These are phyloP conservation scores for Sebastes goodei DNA, from an alignment of 2,797 vertebrate species.

Conservation along the genomic window DNA sequence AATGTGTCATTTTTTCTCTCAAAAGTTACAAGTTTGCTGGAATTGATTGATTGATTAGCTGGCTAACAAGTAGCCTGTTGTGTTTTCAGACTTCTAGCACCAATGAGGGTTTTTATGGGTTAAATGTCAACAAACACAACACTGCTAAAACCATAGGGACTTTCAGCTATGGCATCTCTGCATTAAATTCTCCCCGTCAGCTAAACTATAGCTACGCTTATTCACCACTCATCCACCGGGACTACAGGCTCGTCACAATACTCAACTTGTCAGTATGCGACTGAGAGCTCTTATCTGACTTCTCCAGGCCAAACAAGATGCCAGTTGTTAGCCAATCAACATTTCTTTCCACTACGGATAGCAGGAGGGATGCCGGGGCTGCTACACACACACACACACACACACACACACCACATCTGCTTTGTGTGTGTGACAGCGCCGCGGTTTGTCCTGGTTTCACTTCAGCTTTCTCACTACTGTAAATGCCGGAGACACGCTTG, in stretches of 20 bases:
- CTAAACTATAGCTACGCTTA: conserved; percentile 33
- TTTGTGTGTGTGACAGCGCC: conserved; percentile 69
- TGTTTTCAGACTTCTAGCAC: neutral
- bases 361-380: conserved; percentile 58
- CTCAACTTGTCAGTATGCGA: conserved; percentile 67
- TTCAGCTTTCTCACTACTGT: conserved; percentile 78
- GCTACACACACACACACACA: conserved; percentile 31
- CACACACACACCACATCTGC: conserved; percentile 59
- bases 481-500: conserved; percentile 82
- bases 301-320: conserved; percentile 72
- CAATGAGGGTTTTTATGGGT: neutral
- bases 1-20: neutral
- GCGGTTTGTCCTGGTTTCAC: conserved; percentile 75
- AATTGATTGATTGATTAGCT: neutral
- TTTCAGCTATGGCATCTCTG: conserved; percentile 1
- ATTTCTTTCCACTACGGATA: conserved; percentile 59
- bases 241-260: conserved; percentile 67
- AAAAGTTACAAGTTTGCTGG: neutral
- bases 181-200: conserved; percentile 57
- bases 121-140: neutral
- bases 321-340: conserved; percentile 77
- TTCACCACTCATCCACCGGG: conserved; percentile 53
- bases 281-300: conserved; percentile 70
- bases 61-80: neutral
- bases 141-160: neutral